Conservation (phyloP, 2,113 vertebrate species). For the Microtus richardsoni region DNA sequence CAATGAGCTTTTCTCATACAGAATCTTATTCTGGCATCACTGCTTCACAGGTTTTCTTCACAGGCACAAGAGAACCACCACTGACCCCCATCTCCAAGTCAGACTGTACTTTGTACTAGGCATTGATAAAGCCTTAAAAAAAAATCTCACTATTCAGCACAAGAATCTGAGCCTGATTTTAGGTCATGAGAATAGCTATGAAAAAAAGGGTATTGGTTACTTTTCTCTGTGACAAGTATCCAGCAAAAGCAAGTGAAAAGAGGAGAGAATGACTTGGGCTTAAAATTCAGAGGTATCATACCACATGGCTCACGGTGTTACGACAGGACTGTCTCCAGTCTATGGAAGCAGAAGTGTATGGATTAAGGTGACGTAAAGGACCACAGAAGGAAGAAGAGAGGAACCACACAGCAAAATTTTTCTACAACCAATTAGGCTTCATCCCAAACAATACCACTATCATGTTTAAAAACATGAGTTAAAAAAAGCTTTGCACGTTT, state of each 20-base stretch:
- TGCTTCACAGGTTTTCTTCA: background rate
- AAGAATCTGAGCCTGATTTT: background rate
- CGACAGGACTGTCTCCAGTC: rapidly evolving
- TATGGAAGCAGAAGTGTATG: background rate
- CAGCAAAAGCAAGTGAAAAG: background rate
- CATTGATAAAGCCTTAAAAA: background rate
- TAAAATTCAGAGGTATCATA: background rate
- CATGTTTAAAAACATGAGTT: background rate
- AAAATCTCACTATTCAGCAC: background rate
- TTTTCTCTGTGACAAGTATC: background rate
- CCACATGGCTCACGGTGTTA: background rate
- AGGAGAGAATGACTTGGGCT: background rate
- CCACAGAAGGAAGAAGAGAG: background rate
- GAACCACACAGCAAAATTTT: background rate
- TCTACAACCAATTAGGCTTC: background rate
- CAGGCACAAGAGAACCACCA: background rate
- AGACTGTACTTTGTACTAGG: background rate
- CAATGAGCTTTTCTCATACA: background rate
- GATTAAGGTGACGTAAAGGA: no score
- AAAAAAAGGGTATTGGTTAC: background rate
- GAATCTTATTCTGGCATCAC: background rate
- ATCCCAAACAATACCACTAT: background rate
- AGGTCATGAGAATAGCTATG: background rate
- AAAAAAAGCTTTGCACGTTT: background rate
- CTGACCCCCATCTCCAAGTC: background rate